Base-by-base conservation (phyloP, 2,888 invertebrate species). In the Antitype chi region DNA sequence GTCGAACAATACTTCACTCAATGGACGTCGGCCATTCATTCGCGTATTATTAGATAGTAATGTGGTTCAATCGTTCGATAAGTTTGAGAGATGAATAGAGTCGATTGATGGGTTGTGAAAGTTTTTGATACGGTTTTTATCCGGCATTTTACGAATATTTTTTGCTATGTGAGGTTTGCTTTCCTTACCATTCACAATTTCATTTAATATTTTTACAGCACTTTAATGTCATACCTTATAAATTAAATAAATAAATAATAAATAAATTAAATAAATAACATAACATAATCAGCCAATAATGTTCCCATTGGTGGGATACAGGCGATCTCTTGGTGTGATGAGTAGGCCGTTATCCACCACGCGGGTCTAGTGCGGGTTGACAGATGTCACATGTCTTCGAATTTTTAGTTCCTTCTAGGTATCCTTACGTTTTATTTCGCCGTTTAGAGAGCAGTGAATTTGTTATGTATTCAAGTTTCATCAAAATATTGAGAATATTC, bases 1-100 rank as follows among this genome's bases (percentile, higher is more conserved):
- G 88, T 89, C 90, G 91, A 92, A 96, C 95, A 95, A 94, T 94
- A 93, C 89, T 80, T 91, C 94, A 78, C 78, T 95, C 94, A 95
- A 95, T 95, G 94, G 92, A 82, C 93, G 89, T 88, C 89, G 87
- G 92, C 92, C 94, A 95, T 94, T 93, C 92, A 93, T 90, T 90
- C 88, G 88, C 88, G 86, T 91, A 92, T 93, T 94, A 92, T 92
- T 92, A 93, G 91, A 88, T 85, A 87, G 85, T 88, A 89, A 90
- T 88, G 88, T 89, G 88, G 89, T 90, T 91, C 89, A 93, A 93
- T 93, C 93, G 90, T 89, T 93, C 91, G 89, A 90, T 92, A 89
- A 84, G 84, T 91, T 91, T 91, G 87, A 57, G 70, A 83, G 85
- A 85, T 76, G 83, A 64, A 81, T 86, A 67, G 84, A 84, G 86